phyloP scores from a whole-genome alignment of 2,113 vertebrate species.

The Elephas maximus region DNA sequence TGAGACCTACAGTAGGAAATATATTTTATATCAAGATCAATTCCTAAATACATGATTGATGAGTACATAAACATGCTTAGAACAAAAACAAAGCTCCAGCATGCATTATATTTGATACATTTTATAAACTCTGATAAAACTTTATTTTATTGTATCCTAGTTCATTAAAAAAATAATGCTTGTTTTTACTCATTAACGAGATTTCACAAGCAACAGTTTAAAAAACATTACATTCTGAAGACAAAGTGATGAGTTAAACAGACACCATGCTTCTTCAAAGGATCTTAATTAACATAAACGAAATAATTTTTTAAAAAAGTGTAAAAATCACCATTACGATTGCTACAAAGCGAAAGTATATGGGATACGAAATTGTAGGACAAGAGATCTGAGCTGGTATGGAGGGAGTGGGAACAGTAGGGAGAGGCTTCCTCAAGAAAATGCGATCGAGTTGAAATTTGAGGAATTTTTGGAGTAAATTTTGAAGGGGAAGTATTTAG shows the following conservation, averaged over 20 bases:
- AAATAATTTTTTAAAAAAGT: neutral
- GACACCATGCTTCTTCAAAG: neutral
- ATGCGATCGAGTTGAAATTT: neutral
- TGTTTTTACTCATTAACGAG: neutral
- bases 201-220: neutral
- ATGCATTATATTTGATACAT: neutral
- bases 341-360: neutral
- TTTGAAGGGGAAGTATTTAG: neutral
- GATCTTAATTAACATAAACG: neutral
- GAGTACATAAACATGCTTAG: neutral
- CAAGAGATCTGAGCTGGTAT: neutral
- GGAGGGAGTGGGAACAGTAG: fast-evolving
- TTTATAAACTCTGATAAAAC: neutral
- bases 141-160: neutral
- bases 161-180: neutral
- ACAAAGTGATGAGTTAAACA: constrained; percentile 44
- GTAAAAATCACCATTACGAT: neutral
- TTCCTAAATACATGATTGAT: neutral
- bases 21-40: neutral
- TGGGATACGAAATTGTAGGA: neutral
- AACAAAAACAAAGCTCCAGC: neutral
- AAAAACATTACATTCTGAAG: neutral
- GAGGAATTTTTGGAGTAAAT: neutral
- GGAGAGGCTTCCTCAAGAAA: neutral
- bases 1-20: neutral